Percentiles rank a stretch among this genome's conserved stretches.
Conservation (phyloP, 2,113 vertebrate genomes). For the Scartelaos histophorus region DNA sequence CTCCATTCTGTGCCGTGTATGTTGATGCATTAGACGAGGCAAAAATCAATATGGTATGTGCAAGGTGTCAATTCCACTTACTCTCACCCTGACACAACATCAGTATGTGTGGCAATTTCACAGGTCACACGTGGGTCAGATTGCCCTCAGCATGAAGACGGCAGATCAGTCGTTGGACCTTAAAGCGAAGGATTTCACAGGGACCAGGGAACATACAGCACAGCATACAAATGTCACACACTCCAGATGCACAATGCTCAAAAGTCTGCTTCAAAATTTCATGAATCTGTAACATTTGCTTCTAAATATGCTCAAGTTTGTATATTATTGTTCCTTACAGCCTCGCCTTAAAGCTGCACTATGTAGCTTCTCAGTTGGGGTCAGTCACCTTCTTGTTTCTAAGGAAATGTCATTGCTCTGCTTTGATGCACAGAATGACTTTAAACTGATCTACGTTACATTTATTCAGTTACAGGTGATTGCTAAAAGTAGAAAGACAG, state of each 20-base stretch:
- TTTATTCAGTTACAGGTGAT: no score
- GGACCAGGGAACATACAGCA: background rate
- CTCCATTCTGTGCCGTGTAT: background rate
- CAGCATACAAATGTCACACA: constrained; percentile 9
- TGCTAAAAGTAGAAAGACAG: no score
- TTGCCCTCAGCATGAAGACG: constrained; percentile 7
- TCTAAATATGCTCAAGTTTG: no score
- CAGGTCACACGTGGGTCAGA: constrained; percentile 3
- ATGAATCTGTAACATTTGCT: background rate
- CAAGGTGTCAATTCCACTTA: constrained; percentile 6
- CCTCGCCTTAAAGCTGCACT: background rate
- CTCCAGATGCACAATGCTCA: background rate
- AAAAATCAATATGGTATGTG: constrained; percentile 1
- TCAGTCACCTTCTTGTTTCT: no score
- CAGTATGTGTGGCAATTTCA: constrained; percentile 6
- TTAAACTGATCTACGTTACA: no score
- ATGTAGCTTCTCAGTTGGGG: no score
- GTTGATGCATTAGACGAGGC: background rate
- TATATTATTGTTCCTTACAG: background rate
- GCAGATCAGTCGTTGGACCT: background rate
- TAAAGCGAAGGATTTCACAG: constrained; percentile 1
- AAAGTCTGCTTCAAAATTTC: background rate
- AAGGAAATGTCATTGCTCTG: no score
- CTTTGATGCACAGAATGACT: no score
- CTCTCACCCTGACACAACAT: constrained; percentile 1